phyloP scores from a whole-genome alignment of 2,113 vertebrate species.

The Festucalex cinctus region DNA sequence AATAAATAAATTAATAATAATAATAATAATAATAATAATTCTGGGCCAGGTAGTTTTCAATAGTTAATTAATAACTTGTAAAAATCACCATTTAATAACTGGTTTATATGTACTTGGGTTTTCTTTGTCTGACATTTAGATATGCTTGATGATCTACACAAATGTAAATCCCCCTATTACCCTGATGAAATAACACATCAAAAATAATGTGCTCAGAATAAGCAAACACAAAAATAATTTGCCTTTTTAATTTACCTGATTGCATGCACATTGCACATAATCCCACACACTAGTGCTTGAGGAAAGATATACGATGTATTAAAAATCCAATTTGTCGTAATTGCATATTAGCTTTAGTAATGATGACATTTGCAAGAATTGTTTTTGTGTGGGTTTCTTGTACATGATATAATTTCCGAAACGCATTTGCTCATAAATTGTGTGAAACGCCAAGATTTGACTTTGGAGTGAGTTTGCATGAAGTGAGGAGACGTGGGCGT shows the following conservation, averaged over 20 bases:
- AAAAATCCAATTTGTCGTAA: neutral
- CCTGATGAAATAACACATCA: neutral
- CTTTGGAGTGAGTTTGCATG: neutral
- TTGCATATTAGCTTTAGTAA: neutral
- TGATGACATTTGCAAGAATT: too few relatives aligned
- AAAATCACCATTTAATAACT: too few relatives aligned
- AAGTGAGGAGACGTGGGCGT: neutral
- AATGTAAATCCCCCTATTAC: neutral
- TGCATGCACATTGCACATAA: neutral
- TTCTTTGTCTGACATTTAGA: too few relatives aligned
- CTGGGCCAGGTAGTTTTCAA: too few relatives aligned
- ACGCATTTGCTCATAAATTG: neutral
- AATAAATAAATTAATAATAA: too few relatives aligned
- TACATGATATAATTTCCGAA: neutral
- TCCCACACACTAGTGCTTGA: slow-evolving; percentile 1
- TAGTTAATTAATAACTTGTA: too few relatives aligned
- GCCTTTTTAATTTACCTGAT: neutral
- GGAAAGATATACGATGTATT: neutral
- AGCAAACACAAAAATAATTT: neutral
- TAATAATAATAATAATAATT: too few relatives aligned
- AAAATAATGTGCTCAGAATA: neutral
- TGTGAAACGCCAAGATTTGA: neutral
- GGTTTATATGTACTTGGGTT: too few relatives aligned
- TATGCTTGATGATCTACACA: neutral
- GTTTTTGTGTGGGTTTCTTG: neutral